phyloP scores from a whole-genome alignment of 2,888 invertebrate species.

The Dolichopus griseipennis region DNA sequence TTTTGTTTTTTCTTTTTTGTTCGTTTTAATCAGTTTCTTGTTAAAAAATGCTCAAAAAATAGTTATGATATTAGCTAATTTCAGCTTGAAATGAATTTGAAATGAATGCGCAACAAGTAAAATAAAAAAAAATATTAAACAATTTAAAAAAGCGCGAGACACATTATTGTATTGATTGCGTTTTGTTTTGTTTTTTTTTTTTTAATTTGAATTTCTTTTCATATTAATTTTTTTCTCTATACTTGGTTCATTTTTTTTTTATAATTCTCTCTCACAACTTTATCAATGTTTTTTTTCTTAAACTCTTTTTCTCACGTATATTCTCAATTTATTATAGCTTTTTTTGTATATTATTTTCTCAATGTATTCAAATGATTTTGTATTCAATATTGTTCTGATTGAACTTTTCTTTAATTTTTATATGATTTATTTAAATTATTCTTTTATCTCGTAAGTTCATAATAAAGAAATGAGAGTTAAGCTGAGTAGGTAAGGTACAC shows the following conservation, averaged over 20 bases:
- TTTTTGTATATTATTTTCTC: background rate
- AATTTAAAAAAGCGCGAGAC: background rate
- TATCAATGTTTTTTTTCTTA: background rate
- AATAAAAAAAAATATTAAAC: background rate
- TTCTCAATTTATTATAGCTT: background rate
- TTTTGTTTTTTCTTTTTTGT: background rate
- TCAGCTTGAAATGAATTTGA: constrained; percentile 1
- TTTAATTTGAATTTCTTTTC: background rate
- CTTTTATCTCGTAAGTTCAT: no score
- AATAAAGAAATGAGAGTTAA: no score
- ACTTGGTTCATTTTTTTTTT: background rate
- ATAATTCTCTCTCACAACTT: background rate
- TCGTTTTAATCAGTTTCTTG: background rate
- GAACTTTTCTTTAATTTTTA: no score
- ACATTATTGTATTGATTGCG: background rate
- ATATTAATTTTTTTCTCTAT: background rate
- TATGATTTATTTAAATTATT: no score
- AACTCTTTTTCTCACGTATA: no score
- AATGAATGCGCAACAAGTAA: background rate
- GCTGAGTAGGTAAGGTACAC: no score
- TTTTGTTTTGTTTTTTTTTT: background rate
- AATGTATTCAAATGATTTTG: background rate
- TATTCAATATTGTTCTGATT: no score
- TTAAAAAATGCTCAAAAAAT: constrained; percentile 3
- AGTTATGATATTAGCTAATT: constrained; percentile 6